These are phyloP conservation scores for Scaptomyza graminum DNA, from an alignment of 1,140 invertebrate genomes.

Conservation along the genomic window DNA sequence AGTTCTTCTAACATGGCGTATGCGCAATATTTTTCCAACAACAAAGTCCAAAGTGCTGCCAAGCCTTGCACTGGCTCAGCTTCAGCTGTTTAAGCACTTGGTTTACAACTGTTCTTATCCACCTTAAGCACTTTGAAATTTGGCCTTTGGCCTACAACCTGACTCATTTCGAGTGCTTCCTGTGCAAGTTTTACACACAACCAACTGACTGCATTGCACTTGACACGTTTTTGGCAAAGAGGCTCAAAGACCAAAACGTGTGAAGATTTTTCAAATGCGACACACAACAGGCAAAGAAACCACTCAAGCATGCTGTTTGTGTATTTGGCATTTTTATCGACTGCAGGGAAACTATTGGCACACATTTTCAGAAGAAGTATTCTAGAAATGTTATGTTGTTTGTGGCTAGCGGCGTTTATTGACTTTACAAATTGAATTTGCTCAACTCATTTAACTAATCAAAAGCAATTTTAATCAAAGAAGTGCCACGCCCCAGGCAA, in stretches of 20 bases:
- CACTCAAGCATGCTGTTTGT: slow-evolving; percentile 20
- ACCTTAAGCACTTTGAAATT: slow-evolving; percentile 24
- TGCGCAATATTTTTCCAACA: slow-evolving; percentile 40
- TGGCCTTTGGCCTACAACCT: slow-evolving; percentile 33
- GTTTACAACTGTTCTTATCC: slow-evolving; percentile 43
- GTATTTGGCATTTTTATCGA: slow-evolving; percentile 68
- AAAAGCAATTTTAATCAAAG: slow-evolving; percentile 81
- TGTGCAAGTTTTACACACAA: slow-evolving; percentile 22
- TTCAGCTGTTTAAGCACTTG: slow-evolving; percentile 40
- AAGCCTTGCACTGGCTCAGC: slow-evolving; percentile 28
- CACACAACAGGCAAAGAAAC: not conserved
- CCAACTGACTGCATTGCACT: slow-evolving; percentile 70
- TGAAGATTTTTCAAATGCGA: slow-evolving; percentile 13
- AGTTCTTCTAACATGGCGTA: slow-evolving; percentile 38
- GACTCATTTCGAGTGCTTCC: slow-evolving; percentile 47
- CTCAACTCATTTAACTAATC: slow-evolving; percentile 74
- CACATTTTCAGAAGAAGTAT: slow-evolving; percentile 32
- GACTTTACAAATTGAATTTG: slow-evolving; percentile 55
- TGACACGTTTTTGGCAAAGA: slow-evolving; percentile 62
- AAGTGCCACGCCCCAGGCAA: slow-evolving; percentile 40
- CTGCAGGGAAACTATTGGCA: slow-evolving; percentile 56
- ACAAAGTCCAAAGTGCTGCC: slow-evolving; percentile 3
- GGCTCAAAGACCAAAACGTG: slow-evolving; percentile 41
- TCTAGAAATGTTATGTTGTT: slow-evolving; percentile 8
- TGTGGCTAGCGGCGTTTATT: slow-evolving; percentile 40